Base-by-base conservation (phyloP, 2,888 invertebrate genomes). In the Ennomos erosarius region DNA sequence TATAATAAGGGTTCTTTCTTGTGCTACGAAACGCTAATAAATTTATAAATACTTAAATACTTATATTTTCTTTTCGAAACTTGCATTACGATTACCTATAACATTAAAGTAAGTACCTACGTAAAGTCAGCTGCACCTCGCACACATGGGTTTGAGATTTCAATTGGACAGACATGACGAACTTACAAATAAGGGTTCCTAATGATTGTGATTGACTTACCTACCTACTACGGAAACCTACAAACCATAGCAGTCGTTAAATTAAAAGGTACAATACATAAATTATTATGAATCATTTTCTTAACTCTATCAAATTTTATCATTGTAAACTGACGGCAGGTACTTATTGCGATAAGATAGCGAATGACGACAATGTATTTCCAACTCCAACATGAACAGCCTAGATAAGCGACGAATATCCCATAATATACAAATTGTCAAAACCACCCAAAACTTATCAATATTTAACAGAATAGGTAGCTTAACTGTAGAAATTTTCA, bases 331-430 rank as follows among this genome's bases (percentile, higher is more conserved):
- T 78, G 79, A 82, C 78, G 79, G 77, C 85, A 88, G 85, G 84
- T 86, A 73, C 67, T 79, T 73, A 84, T 81, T 70, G 73, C 71
- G 89, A 89, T 90, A 86, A 89, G 88, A 87, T 88, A 86, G 65
- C 58, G 65, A 73, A 76, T 85, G 85, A 86, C 84, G 87, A 82
- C 82, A 82, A 74, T 76, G 68, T 75, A 73, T 81, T 80, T 76
- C 72, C 71, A 77, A 73, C 77, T 76, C 72, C 71, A 77, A 73
- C 77, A 74, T 69, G 69, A 65, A 69, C 68, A 66, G 67, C 60
- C 56, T 53, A 73, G 65, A 68, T 71, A 68, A 69, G 60, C 46
- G 52, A 62, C 13, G 60, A 60, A 47, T 60, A 56, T 53, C 59
- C 50, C 53, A 40, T 54, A 59, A 55, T 6, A 55, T 56, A 46